A percentile compares a stretch with the other conserved stretches of the same genome.
phyloP scores from a whole-genome alignment of 2,797 vertebrate species.

The Myiotriccus ornatus region DNA sequence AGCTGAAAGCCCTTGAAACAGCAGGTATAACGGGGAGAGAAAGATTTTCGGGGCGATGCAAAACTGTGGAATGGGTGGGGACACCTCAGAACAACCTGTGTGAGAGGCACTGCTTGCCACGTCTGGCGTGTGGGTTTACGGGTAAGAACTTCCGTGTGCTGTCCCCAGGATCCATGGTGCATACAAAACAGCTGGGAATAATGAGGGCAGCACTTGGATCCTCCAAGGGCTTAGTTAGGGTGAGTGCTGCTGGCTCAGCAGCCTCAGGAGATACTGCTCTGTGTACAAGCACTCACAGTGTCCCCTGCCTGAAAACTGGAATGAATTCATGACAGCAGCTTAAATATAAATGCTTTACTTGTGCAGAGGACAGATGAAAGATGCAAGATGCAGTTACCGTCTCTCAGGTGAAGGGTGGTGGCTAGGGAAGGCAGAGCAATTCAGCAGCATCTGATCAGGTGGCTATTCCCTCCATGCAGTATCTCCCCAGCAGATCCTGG shows the following conservation, averaged over 20 bases:
- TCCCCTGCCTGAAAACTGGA: neutral
- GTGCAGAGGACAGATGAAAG: neutral
- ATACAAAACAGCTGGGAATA: neutral
- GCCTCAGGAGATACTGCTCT: neutral
- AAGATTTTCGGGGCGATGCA: neutral
- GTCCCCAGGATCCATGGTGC: neutral
- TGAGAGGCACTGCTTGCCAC: fast-evolving
- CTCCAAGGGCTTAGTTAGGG: neutral
- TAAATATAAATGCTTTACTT: neutral
- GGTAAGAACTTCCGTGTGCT: neutral
- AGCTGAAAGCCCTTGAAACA: neutral
- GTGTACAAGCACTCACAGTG: neutral
- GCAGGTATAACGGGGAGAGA: neutral
- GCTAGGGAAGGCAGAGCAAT: neutral
- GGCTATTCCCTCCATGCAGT: neutral
- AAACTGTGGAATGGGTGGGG: neutral
- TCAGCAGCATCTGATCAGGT: neutral
- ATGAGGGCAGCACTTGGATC: neutral
- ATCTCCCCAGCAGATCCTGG: neutral
- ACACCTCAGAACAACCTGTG: neutral
- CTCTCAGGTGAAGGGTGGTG: neutral
- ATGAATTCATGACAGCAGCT: neutral
- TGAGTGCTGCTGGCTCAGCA: neutral
- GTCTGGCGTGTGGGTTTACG: neutral
- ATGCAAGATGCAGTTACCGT: neutral